Evolutionary conservation across 2,113 vertebrate species (phyloP).

Genomic region (Sebastes schlegelii): DNA sequence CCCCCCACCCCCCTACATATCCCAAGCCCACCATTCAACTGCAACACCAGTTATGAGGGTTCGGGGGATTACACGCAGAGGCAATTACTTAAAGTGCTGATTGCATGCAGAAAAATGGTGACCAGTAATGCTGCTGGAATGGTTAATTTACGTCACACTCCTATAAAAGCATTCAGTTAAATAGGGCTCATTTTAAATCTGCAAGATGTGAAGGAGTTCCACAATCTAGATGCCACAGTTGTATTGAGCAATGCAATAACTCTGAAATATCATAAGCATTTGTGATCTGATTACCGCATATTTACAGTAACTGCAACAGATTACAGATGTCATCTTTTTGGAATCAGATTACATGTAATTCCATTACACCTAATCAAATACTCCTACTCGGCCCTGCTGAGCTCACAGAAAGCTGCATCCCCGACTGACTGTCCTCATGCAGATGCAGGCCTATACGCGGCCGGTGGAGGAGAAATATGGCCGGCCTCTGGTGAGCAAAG

Average conservation of each 20-base stretch:
- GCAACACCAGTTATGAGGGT: slow-evolving; percentile 37
- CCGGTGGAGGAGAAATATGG: slow-evolving; percentile 65
- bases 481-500: slow-evolving; percentile 69
- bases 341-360: slow-evolving; percentile 78
- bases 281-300: slow-evolving; percentile 72
- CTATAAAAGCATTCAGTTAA: slow-evolving; percentile 39
- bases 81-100: slow-evolving; percentile 65
- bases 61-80: slow-evolving; percentile 55
- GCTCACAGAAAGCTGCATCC: slow-evolving; percentile 54
- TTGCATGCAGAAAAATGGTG: slow-evolving; percentile 60
- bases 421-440: slow-evolving; percentile 41
- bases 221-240: slow-evolving; percentile 45
- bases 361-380: slow-evolving; percentile 77
- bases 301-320: slow-evolving; percentile 81
- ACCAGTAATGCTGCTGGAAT: slow-evolving; percentile 30
- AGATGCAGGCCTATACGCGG: slow-evolving; percentile 44
- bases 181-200: slow-evolving; percentile 31
- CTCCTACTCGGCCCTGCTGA: slow-evolving; percentile 49
- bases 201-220: slow-evolving; percentile 27
- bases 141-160: slow-evolving; percentile 49
- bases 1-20: slow-evolving; percentile 25
- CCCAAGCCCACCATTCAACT: slow-evolving; percentile 33
- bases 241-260: slow-evolving; percentile 58
- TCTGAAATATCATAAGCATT: slow-evolving; percentile 53
- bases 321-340: slow-evolving; percentile 77